Percentiles rank a stretch among this genome's conserved stretches.
phyloP scores from a whole-genome alignment of 2,113 vertebrate genomes.

The Sinocyclocheilus grahami region DNA sequence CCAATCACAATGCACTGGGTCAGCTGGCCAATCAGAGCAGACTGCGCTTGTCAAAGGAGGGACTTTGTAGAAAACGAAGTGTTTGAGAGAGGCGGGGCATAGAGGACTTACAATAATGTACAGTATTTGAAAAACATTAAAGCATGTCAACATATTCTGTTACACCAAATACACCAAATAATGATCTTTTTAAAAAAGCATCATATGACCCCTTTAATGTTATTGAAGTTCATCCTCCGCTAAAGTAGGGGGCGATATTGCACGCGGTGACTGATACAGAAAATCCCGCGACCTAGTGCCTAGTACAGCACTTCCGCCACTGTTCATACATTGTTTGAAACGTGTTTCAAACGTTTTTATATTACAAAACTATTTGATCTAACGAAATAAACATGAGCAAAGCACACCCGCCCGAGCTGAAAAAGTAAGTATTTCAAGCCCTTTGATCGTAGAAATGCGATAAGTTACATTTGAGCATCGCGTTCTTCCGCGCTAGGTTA shows the following conservation, averaged over 20 bases:
- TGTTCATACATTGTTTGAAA: background rate
- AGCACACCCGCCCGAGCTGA: conserved; percentile 92
- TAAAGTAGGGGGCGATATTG: background rate
- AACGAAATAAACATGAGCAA: conserved; percentile 83
- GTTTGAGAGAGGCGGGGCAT: no score
- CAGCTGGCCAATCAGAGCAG: no score
- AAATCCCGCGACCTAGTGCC: background rate
- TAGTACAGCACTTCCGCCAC: background rate
- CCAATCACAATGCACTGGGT: no score
- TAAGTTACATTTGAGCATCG: background rate
- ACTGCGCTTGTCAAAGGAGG: no score
- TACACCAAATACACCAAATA: no score
- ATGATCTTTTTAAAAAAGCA: no score
- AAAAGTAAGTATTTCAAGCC: conserved; percentile 81
- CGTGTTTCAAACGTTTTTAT: conserved; percentile 13
- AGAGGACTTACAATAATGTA: no score
- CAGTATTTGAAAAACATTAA: no score
- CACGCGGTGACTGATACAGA: background rate
- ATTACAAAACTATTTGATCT: background rate
- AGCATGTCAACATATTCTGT: no score
- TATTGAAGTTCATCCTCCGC: background rate
- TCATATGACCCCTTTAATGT: background rate
- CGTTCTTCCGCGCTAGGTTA: background rate
- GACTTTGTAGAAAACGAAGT: no score
- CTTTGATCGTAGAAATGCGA: background rate